These are phyloP conservation scores for Poeciliopsis paucimaculata DNA, from an alignment of 2,797 vertebrate genomes.

Conservation along the genomic window DNA sequence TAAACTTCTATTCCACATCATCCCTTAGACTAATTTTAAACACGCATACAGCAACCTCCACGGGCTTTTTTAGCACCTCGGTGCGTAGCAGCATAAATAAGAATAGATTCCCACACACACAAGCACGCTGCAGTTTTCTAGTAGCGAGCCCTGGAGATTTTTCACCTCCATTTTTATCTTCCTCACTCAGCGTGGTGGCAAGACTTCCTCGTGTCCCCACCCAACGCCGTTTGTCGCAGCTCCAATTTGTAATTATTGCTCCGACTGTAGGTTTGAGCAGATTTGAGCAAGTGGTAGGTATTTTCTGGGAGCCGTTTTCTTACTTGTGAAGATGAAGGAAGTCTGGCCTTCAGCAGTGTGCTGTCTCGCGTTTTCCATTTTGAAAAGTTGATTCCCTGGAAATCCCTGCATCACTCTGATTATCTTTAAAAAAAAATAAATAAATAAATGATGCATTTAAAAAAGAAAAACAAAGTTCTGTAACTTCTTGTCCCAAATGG, in stretches of 20 bases:
- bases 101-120: background rate
- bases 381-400: background rate
- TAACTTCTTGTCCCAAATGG: background rate
- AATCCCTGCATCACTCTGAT: background rate
- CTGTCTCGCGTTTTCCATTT: background rate
- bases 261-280: background rate
- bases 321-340: background rate
- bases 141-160: background rate
- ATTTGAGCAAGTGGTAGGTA: background rate
- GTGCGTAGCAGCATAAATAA: background rate
- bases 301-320: background rate
- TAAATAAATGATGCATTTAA: too few species aligned
- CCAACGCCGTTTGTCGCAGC: background rate
- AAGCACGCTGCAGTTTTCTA: background rate
- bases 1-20: background rate
- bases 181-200: background rate
- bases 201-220: background rate
- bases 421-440: too few species aligned
- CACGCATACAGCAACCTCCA: background rate
- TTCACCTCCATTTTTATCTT: background rate
- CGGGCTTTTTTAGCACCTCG: background rate
- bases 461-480: background rate
- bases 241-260: background rate
- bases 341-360: background rate
- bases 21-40: background rate